A percentile compares a stretch with the other conserved stretches of the same genome.
These are phyloP conservation scores for Drosophila antonietae DNA, from an alignment of 2,888 invertebrate genomes.

Conservation along the genomic window DNA sequence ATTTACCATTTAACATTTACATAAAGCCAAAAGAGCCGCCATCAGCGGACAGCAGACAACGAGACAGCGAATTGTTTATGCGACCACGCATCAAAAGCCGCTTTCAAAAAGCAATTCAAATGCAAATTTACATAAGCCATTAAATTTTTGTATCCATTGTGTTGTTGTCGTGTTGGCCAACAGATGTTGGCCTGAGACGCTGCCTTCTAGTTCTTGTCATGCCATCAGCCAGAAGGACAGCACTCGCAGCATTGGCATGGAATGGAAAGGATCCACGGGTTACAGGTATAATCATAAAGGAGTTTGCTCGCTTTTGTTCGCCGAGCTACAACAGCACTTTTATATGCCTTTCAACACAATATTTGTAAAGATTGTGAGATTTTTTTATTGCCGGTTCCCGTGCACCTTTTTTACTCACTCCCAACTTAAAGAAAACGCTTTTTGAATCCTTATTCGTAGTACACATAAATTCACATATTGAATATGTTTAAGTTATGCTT, in stretches of 20 bases:
- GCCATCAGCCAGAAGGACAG: background rate
- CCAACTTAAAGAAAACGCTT: background rate
- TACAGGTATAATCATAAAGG: background rate
- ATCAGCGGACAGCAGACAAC: constrained; percentile 27
- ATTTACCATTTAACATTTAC: constrained; percentile 56
- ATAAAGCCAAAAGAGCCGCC: constrained; percentile 53
- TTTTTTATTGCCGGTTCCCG: background rate
- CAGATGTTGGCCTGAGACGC: constrained; percentile 32
- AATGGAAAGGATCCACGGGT: background rate
- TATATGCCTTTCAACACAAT: constrained; percentile 11
- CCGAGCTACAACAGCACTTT: background rate
- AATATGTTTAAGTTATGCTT: background rate
- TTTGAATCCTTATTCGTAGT: background rate
- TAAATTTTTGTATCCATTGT: constrained; percentile 57
- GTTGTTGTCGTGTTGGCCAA: constrained; percentile 36
- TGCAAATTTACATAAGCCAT: constrained; percentile 74
- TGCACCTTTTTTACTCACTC: background rate
- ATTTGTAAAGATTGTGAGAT: background rate
- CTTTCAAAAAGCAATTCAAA: constrained; percentile 60
- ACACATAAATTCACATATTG: background rate
- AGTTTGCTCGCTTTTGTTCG: constrained; percentile 1
- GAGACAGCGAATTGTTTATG: constrained; percentile 61
- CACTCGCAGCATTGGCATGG: background rate
- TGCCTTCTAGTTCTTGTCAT: background rate
- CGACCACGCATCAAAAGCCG: constrained; percentile 60